Conservation (phyloP, 1,140 invertebrate genomes). For the Nilaparvata lugens region DNA sequence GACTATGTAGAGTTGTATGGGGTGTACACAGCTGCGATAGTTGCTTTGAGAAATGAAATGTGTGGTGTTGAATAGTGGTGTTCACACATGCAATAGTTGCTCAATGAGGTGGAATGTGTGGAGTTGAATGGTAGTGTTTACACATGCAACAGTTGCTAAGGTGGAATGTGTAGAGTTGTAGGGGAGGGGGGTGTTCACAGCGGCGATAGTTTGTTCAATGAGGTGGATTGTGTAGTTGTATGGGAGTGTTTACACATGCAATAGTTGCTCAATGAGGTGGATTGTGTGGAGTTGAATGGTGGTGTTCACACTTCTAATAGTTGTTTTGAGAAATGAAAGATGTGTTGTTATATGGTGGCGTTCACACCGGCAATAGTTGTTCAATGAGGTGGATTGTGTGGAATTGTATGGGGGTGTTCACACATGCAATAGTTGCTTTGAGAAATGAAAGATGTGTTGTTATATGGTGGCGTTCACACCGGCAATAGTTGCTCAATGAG, state of each 20-base stretch:
- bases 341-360: not conserved
- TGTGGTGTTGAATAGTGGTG: not conserved
- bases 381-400: too few species aligned
- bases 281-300: not conserved
- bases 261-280: too few species aligned
- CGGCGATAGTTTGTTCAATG: too few species aligned
- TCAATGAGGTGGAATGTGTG: not conserved
- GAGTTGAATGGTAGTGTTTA: not conserved
- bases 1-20: not conserved
- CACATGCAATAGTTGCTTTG: too few species aligned
- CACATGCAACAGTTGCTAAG: not conserved
- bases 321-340: not conserved
- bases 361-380: not conserved
- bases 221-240: too few species aligned
- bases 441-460: too few species aligned
- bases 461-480: too few species aligned
- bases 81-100: not conserved
- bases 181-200: too few species aligned
- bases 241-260: too few species aligned
- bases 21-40: not conserved
- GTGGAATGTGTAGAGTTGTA: too few species aligned
- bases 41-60: not conserved
- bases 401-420: too few species aligned
- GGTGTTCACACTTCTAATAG: not conserved
- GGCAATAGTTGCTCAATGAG: too few species aligned